These are phyloP conservation scores for Pithys albifrons DNA, from an alignment of 2,113 vertebrate genomes.

Conservation along the genomic window DNA sequence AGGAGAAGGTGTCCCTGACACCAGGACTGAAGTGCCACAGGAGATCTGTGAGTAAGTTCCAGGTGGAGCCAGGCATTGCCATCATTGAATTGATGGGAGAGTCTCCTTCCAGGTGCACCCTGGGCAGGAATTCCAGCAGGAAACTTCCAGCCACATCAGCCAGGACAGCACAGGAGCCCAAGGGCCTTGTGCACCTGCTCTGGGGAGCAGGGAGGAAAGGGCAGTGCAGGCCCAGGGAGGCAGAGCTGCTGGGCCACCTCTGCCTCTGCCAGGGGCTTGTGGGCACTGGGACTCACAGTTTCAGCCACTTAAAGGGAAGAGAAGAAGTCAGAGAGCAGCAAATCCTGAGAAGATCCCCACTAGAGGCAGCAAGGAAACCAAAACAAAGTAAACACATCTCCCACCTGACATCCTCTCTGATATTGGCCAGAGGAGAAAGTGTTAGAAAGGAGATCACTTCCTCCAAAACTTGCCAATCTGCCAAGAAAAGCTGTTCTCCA, in stretches of 20 bases:
- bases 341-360: background rate
- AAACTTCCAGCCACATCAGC: background rate
- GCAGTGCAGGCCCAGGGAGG: background rate
- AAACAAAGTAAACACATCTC: background rate
- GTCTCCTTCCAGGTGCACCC: background rate
- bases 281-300: background rate
- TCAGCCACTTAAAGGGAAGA: background rate
- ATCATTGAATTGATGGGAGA: background rate
- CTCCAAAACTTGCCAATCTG: background rate
- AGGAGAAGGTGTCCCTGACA: background rate
- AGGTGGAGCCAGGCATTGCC: background rate
- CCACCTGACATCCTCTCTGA: background rate
- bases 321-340: background rate
- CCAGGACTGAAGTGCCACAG: background rate
- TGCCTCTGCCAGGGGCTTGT: background rate
- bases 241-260: background rate
- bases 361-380: background rate
- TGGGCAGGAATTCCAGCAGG: background rate
- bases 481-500: background rate
- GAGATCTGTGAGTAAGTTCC: background rate
- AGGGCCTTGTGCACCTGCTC: accelerated
- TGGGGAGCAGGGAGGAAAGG: background rate
- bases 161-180: background rate
- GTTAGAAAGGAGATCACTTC: background rate
- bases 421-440: background rate